A percentile compares a stretch with the other conserved stretches of the same genome.
Conservation (phyloP, 2,113 vertebrate genomes). For the Larimichthys crocea region DNA sequence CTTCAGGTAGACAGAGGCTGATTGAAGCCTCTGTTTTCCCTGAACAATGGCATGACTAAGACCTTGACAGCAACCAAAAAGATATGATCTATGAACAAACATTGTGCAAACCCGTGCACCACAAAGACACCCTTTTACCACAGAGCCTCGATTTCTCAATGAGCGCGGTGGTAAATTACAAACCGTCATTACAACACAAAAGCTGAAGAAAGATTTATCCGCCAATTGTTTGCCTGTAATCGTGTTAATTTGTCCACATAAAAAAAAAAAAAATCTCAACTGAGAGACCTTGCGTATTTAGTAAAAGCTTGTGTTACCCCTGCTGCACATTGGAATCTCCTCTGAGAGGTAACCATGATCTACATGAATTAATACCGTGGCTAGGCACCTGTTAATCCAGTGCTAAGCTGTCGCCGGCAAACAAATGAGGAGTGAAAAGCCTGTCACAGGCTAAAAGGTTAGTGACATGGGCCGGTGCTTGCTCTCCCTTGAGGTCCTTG, state of each 20-base stretch:
- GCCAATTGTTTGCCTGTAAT: slow-evolving; percentile 16
- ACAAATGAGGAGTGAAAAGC: slow-evolving; percentile 84
- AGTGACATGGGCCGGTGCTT: slow-evolving; percentile 66
- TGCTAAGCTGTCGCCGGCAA: slow-evolving; percentile 77
- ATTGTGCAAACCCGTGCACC: slow-evolving; percentile 17
- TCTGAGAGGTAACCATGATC: slow-evolving; percentile 73
- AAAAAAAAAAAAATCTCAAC: slow-evolving; percentile 12
- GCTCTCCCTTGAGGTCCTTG: slow-evolving; percentile 79
- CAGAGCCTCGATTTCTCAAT: not conserved
- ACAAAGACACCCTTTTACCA: slow-evolving; percentile 21
- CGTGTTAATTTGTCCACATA: not conserved
- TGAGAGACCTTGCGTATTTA: not conserved
- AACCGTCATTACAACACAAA: not conserved
- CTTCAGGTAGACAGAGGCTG: slow-evolving; percentile 63
- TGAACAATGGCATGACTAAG: slow-evolving; percentile 27
- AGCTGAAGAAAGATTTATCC: not conserved
- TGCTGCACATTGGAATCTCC: slow-evolving; percentile 40
- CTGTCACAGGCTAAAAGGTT: slow-evolving; percentile 80
- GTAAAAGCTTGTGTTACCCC: slow-evolving; percentile 19
- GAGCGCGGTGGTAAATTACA: not conserved
- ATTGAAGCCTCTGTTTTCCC: slow-evolving; percentile 63
- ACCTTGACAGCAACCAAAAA: slow-evolving; percentile 38
- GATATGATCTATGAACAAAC: slow-evolving; percentile 32
- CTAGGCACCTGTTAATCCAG: slow-evolving; percentile 78
- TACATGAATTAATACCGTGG: slow-evolving; percentile 81